Conservation (phyloP, 2,888 invertebrate species). For the Halictus quadricinctus region DNA sequence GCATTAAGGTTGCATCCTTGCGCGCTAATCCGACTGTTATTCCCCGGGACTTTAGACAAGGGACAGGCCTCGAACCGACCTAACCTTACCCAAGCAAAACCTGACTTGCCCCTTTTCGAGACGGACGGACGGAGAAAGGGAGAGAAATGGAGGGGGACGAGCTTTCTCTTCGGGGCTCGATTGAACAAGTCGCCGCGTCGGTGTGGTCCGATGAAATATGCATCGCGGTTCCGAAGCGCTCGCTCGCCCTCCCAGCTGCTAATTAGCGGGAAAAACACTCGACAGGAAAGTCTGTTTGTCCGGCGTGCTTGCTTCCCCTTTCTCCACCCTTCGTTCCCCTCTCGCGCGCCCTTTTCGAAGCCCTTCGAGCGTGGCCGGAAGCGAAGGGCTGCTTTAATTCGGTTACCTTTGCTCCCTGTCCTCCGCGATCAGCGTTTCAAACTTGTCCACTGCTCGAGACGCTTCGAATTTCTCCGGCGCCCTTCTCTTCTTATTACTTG, state of each 20-base stretch:
- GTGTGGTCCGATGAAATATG: conserved; percentile 57
- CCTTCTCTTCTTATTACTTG: not conserved
- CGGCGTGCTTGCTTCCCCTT: conserved; percentile 23
- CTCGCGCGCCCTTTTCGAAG: not conserved
- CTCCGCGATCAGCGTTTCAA: not conserved
- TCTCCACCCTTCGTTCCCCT: not conserved
- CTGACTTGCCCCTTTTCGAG: conserved; percentile 12
- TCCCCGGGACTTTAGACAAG: conserved; percentile 68
- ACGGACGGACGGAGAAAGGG: not conserved
- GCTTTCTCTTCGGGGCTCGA: conserved; percentile 25
- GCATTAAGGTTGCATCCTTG: conserved; percentile 69
- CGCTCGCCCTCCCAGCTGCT: conserved; percentile 53
- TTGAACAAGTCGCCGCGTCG: conserved; percentile 32
- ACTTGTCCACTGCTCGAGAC: not conserved
- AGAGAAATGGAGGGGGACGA: not conserved
- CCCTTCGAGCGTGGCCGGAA: not conserved
- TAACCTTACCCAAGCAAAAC: conserved; percentile 35
- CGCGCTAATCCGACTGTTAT: conserved; percentile 71
- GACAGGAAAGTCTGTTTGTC: conserved; percentile 58
- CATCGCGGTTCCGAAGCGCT: conserved; percentile 48
- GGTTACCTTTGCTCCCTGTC: conserved; percentile 19
- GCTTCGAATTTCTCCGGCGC: not conserved
- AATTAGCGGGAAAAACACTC: conserved; percentile 70
- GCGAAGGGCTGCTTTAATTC: conserved; percentile 34
- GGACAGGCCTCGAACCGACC: conserved; percentile 61